Conservation (phyloP, 2,797 vertebrate species). For the Spinibarbus caldwelli region DNA sequence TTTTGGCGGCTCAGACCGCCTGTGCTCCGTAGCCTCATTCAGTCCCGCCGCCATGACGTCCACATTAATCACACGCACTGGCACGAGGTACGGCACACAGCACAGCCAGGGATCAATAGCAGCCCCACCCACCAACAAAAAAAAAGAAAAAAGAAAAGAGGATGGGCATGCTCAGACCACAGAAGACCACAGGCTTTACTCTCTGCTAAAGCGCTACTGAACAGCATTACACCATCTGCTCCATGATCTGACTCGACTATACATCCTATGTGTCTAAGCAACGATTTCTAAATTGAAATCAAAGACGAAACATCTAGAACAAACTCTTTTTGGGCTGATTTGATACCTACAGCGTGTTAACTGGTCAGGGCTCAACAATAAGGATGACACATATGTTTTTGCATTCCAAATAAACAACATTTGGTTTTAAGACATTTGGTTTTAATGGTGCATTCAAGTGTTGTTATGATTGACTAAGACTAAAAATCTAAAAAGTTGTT, state of each 20-base stretch:
- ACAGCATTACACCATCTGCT: slow-evolving; percentile 63
- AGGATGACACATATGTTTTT: neutral
- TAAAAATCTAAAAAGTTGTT: neutral
- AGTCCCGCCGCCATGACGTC: slow-evolving; percentile 97
- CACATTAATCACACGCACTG: slow-evolving; percentile 99
- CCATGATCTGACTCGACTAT: slow-evolving; percentile 24
- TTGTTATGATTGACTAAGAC: neutral
- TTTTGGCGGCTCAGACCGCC: slow-evolving; percentile 86
- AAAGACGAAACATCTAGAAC: neutral
- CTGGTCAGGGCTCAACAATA: neutral
- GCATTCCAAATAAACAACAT: neutral
- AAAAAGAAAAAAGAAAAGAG: neutral
- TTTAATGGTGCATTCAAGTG: neutral
- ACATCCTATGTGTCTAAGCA: neutral
- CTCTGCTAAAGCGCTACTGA: slow-evolving; percentile 43
- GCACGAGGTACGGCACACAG: slow-evolving; percentile 93
- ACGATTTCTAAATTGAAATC: slow-evolving; percentile 7
- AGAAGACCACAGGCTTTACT: slow-evolving; percentile 42
- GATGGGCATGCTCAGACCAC: slow-evolving; percentile 43
- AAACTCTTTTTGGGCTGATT: neutral
- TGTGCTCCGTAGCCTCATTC: slow-evolving; percentile 95
- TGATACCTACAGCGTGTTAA: neutral
- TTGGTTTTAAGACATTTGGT: neutral
- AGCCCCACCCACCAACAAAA: slow-evolving; percentile 72
- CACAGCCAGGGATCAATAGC: slow-evolving; percentile 98